These are phyloP conservation scores for Drosophila rufa DNA, from an alignment of 1,140 invertebrate species.

Conservation along the genomic window DNA sequence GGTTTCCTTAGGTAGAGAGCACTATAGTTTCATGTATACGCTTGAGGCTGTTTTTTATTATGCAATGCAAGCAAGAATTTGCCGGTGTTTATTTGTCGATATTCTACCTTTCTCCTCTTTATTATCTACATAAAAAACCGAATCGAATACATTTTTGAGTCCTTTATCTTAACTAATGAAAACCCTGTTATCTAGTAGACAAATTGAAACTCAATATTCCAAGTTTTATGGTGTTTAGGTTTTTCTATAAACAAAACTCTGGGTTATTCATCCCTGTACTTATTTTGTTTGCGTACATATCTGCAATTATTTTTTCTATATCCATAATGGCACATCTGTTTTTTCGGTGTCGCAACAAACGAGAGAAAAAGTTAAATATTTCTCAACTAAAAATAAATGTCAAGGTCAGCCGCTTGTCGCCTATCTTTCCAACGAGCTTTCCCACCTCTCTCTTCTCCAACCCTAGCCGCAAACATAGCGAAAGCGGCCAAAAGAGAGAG, in stretches of 20 bases:
- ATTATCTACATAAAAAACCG: not conserved
- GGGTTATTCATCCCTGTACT: constrained; percentile 16
- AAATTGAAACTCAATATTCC: too few relatives aligned
- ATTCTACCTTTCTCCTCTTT: not conserved
- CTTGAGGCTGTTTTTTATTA: constrained; percentile 29
- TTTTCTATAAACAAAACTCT: constrained; percentile 25
- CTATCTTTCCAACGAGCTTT: constrained; percentile 29
- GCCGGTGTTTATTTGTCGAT: constrained; percentile 16
- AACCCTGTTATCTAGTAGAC: too few relatives aligned
- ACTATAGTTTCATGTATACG: not conserved
- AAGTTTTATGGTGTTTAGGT: not conserved
- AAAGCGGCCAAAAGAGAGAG: constrained; percentile 33
- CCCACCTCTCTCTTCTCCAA: not conserved
- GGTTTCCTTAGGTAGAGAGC: not conserved
- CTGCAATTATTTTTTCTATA: constrained; percentile 23
- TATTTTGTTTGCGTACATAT: too few relatives aligned
- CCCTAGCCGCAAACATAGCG: constrained; percentile 1
- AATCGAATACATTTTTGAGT: not conserved
- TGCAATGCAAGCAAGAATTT: constrained; percentile 18
- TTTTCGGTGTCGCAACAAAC: constrained; percentile 34
- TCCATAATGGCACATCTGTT: constrained; percentile 40
- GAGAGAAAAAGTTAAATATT: constrained; percentile 73
- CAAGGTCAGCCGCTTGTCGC: constrained; percentile 67
- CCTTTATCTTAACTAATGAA: too few relatives aligned
- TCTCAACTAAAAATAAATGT: constrained; percentile 81